phyloP scores from a whole-genome alignment of 2,113 vertebrate species.

The Thalassarche chlororhynchos region DNA sequence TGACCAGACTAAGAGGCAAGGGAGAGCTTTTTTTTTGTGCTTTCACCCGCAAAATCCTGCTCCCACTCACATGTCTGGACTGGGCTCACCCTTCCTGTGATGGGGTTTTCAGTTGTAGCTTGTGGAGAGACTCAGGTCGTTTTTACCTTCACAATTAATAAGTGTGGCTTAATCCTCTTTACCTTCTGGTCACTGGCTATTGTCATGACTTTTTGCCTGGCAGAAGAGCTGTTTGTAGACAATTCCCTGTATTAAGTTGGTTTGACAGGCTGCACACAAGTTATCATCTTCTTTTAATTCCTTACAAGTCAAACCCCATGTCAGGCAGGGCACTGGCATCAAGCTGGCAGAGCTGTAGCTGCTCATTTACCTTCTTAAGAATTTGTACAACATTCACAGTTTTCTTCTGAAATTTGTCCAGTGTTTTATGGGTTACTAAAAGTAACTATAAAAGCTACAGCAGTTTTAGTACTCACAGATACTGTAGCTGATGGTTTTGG shows the following conservation, averaged over 20 bases:
- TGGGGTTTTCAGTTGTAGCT: neutral
- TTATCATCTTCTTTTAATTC: neutral
- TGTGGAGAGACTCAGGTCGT: rapidly evolving
- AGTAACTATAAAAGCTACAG: neutral
- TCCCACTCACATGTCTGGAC: neutral
- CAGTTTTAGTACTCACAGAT: neutral
- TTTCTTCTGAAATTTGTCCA: neutral
- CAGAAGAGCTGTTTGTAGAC: neutral
- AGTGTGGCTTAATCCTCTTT: neutral
- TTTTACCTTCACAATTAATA: neutral
- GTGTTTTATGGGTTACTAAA: constrained; percentile 26
- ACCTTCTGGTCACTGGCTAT: neutral
- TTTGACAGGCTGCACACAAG: neutral
- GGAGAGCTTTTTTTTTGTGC: neutral
- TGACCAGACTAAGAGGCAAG: neutral
- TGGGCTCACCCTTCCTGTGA: neutral
- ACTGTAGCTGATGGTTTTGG: neutral
- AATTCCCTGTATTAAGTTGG: neutral
- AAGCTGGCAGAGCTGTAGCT: neutral
- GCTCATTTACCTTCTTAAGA: neutral
- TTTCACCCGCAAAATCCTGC: neutral
- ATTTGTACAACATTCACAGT: neutral
- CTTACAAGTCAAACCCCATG: neutral
- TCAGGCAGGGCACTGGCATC: neutral
- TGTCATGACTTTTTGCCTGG: neutral